Percentiles rank a stretch among this genome's conserved stretches.
Evolutionary conservation across 2,797 vertebrate genomes (phyloP).

Genomic region (Alectoris magna): DNA sequence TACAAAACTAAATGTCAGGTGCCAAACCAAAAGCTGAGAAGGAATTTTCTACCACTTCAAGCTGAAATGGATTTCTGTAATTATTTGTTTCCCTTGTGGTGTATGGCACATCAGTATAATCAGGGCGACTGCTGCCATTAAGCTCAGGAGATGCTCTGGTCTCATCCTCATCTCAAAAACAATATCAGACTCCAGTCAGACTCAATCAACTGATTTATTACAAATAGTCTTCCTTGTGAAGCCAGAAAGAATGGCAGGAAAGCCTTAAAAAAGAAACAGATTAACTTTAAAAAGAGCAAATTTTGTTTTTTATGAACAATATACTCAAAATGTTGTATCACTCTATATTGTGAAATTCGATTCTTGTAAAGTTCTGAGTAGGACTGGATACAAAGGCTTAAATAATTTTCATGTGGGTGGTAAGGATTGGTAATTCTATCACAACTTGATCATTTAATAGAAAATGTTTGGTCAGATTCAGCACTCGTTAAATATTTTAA

Average conservation of each 20-base stretch:
- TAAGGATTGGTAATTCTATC: not conserved
- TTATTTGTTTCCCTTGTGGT: not conserved
- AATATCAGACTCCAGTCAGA: not conserved
- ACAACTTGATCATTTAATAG: not conserved
- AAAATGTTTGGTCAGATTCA: not conserved
- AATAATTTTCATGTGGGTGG: not conserved
- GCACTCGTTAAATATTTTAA: not conserved
- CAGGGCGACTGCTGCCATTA: not conserved
- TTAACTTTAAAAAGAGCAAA: not conserved
- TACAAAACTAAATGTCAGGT: not conserved
- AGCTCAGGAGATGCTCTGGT: not conserved
- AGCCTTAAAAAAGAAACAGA: not conserved
- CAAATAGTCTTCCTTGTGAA: not conserved
- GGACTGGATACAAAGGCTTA: not conserved
- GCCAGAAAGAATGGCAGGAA: not conserved
- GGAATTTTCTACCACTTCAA: slow-evolving; percentile 4
- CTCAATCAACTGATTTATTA: not conserved
- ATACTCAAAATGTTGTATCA: not conserved
- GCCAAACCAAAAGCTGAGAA: not conserved
- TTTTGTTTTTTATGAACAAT: not conserved
- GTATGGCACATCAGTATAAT: not conserved
- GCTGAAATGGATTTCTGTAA: not conserved
- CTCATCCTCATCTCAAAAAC: not conserved
- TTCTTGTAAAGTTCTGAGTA: not conserved
- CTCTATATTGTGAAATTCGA: not conserved